These are phyloP conservation scores for Strix occidentalis DNA, from an alignment of 2,797 vertebrate species.

Conservation along the genomic window DNA sequence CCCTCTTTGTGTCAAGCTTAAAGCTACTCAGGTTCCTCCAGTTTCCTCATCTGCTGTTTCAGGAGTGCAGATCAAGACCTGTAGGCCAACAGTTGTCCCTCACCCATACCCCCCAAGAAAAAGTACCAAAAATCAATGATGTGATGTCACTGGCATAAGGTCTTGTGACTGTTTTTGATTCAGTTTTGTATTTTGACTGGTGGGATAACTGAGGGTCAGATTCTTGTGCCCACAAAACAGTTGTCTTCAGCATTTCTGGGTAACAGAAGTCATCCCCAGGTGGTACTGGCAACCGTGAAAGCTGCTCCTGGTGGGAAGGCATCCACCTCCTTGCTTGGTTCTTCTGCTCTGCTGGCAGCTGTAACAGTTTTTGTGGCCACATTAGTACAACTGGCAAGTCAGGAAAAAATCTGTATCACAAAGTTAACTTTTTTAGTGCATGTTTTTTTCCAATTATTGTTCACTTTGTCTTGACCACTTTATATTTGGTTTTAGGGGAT, in stretches of 20 bases:
- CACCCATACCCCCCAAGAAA: background rate
- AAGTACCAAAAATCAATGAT: background rate
- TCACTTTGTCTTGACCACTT: background rate
- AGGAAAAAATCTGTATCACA: background rate
- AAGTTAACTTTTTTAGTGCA: background rate
- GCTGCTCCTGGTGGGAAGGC: background rate
- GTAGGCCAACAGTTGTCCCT: accelerated
- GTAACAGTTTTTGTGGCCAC: background rate
- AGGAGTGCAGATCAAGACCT: background rate
- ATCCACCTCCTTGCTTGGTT: background rate
- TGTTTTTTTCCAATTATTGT: background rate
- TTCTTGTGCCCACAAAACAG: background rate
- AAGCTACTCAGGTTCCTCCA: background rate
- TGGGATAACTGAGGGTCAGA: background rate
- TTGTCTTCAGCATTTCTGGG: background rate
- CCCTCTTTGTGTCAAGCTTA: background rate
- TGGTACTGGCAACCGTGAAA: background rate
- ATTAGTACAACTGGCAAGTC: background rate
- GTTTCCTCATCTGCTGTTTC: background rate
- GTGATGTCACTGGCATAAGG: background rate
- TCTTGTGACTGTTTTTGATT: background rate
- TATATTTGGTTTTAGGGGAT: conserved; percentile 78
- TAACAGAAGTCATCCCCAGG: background rate
- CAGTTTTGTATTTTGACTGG: background rate
- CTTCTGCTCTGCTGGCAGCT: background rate